A percentile compares a stretch with the other conserved stretches of the same genome.
phyloP scores from a whole-genome alignment of 2,888 invertebrate genomes.

The Alloplasta piceator region DNA sequence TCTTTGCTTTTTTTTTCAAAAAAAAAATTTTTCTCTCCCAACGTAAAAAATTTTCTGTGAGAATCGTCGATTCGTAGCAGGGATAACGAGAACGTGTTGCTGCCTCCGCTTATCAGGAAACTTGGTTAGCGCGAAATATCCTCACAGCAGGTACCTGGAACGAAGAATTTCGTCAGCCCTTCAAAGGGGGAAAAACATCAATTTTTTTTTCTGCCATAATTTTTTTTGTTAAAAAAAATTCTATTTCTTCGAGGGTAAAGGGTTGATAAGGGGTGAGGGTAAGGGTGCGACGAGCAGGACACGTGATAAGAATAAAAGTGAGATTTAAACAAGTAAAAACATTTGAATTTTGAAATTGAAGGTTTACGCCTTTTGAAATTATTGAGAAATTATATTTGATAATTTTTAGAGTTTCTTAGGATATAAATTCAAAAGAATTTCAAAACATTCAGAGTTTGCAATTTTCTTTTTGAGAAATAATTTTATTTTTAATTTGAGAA shows the following conservation, averaged over 20 bases:
- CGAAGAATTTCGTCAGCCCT: slow-evolving; percentile 74
- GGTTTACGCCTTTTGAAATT: no score
- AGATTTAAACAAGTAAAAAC: no score
- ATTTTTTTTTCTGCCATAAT: slow-evolving; percentile 13
- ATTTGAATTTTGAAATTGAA: no score
- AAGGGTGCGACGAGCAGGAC: slow-evolving; percentile 58
- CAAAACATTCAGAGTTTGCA: no score
- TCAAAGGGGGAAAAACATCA: slow-evolving; percentile 5
- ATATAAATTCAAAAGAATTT: no score
- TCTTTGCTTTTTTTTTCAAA: slow-evolving; percentile 36
- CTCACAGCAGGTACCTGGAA: slow-evolving; percentile 83
- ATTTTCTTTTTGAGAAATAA: no score
- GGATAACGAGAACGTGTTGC: slow-evolving; percentile 64
- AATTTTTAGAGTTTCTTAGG: no score
- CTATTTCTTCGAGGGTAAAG: not conserved
- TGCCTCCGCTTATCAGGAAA: slow-evolving; percentile 71
- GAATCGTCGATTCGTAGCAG: slow-evolving; percentile 68
- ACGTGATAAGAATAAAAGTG: slow-evolving; percentile 31
- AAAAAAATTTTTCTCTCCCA: slow-evolving; percentile 29
- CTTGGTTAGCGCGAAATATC: slow-evolving; percentile 73
- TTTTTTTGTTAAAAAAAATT: not conserved
- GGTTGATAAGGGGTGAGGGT: not conserved
- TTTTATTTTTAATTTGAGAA: no score
- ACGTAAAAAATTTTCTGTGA: slow-evolving; percentile 69
- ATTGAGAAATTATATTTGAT: no score